phyloP scores from a whole-genome alignment of 2,888 invertebrate species.

The Globia sparganii region DNA sequence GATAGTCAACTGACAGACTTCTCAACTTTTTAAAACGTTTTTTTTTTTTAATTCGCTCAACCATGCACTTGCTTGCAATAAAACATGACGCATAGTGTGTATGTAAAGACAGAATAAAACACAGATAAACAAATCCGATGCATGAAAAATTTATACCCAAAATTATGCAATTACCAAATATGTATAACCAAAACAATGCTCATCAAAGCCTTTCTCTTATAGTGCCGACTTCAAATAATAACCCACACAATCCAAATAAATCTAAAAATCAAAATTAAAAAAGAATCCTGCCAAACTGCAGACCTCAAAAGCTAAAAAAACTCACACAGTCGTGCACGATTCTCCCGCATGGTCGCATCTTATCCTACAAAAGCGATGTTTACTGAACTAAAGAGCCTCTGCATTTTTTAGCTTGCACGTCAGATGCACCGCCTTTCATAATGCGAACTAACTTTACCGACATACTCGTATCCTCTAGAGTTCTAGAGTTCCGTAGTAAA shows the following conservation, averaged over 20 bases:
- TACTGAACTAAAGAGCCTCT: conserved; percentile 86
- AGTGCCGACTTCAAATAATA: neutral
- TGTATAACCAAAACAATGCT: neutral
- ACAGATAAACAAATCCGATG: neutral
- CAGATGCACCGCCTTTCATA: conserved; percentile 69
- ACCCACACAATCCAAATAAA: neutral
- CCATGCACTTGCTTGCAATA: neutral
- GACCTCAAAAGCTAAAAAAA: conserved; percentile 44
- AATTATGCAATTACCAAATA: neutral
- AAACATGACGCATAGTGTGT: neutral
- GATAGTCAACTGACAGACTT: neutral
- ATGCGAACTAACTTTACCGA: conserved; percentile 21
- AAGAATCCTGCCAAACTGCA: conserved; percentile 14
- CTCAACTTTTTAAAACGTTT: neutral
- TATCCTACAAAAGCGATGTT: conserved; percentile 83
- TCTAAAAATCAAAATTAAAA: conserved; percentile 3
- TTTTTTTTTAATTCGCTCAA: neutral
- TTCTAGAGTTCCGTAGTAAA: conserved; percentile 2
- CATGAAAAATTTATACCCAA: too few species aligned
- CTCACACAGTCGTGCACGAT: conserved; percentile 31
- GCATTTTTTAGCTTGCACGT: conserved; percentile 83
- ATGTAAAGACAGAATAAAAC: neutral
- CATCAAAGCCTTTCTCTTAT: neutral
- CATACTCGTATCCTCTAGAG: conserved; percentile 7
- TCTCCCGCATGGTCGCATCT: conserved; percentile 70